Evolutionary conservation across 2,113 vertebrate genomes (phyloP).

Genomic region (Ictalurus furcatus): DNA sequence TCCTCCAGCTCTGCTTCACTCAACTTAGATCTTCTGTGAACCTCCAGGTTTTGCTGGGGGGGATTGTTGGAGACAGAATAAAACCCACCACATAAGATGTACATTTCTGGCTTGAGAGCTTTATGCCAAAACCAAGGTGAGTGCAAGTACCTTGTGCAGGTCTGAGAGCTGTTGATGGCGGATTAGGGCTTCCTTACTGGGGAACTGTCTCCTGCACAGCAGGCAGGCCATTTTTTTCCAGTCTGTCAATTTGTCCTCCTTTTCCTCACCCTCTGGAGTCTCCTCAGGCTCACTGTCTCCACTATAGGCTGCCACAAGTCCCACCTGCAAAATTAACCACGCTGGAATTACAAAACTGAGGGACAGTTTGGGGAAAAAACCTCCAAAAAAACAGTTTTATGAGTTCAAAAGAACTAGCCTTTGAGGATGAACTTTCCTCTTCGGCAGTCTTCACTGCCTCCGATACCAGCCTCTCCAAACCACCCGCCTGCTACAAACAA

Average conservation of each 20-base stretch:
- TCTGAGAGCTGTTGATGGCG: conserved; percentile 96
- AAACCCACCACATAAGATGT: background rate
- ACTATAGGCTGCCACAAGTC: conserved; percentile 93
- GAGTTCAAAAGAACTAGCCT: conserved; percentile 56
- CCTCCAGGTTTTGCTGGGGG: conserved; percentile 94
- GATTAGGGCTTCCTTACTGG: conserved; percentile 88
- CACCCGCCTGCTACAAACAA: conserved; percentile 72
- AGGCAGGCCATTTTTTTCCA: conserved; percentile 96
- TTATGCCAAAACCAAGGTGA: background rate
- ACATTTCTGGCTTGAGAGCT: background rate
- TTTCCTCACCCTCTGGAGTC: conserved; percentile 75
- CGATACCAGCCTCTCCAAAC: conserved; percentile 84
- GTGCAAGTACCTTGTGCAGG: conserved; percentile 86
- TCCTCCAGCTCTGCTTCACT: conserved; percentile 92
- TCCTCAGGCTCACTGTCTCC: conserved; percentile 97
- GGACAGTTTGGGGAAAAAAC: background rate
- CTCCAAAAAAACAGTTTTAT: no score
- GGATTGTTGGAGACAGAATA: background rate
- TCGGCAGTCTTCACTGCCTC: conserved; percentile 80
- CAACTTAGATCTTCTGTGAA: conserved; percentile 85
- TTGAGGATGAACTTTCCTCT: conserved; percentile 76
- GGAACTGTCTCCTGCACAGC: conserved; percentile 93
- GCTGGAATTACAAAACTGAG: background rate
- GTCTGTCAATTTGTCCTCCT: conserved; percentile 89
- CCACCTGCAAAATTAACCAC: conserved; percentile 71